Conservation (phyloP, 2,113 vertebrate genomes). For the Pelodiscus sinensis region DNA sequence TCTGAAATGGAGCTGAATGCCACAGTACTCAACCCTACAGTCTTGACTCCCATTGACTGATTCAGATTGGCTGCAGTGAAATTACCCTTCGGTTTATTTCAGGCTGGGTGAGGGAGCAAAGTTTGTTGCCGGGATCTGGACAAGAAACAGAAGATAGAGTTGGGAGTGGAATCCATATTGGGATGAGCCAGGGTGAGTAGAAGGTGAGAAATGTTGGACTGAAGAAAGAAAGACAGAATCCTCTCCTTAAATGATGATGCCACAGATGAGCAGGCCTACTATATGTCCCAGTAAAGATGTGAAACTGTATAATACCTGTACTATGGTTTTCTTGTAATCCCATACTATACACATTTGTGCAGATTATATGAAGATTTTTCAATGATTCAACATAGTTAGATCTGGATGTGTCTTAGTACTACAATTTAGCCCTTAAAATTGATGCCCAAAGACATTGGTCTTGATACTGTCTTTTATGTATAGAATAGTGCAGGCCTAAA, state of each 20-base stretch:
- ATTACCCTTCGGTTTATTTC: not conserved
- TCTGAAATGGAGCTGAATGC: not conserved
- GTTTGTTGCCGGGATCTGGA: not conserved
- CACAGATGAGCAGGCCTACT: not conserved
- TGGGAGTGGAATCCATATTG: not conserved
- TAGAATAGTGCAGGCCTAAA: slow-evolving; percentile 6
- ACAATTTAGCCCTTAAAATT: not conserved
- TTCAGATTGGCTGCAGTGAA: slow-evolving; percentile 2
- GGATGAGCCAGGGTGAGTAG: not conserved
- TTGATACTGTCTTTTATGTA: not conserved
- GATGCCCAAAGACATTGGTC: not conserved
- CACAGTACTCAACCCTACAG: not conserved
- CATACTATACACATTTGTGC: not conserved
- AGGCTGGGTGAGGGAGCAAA: not conserved
- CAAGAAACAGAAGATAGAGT: not conserved
- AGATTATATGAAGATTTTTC: not conserved
- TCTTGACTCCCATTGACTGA: not conserved
- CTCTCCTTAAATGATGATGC: not conserved
- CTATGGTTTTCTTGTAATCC: not conserved
- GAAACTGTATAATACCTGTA: not conserved
- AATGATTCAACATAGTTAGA: not conserved
- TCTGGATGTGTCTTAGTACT: slow-evolving; percentile 2
- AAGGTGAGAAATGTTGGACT: not conserved
- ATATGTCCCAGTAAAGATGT: not conserved
- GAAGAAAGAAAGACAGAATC: not conserved